Conservation (phyloP, 1,140 invertebrate genomes). For the Calephelis virginiensis region DNA sequence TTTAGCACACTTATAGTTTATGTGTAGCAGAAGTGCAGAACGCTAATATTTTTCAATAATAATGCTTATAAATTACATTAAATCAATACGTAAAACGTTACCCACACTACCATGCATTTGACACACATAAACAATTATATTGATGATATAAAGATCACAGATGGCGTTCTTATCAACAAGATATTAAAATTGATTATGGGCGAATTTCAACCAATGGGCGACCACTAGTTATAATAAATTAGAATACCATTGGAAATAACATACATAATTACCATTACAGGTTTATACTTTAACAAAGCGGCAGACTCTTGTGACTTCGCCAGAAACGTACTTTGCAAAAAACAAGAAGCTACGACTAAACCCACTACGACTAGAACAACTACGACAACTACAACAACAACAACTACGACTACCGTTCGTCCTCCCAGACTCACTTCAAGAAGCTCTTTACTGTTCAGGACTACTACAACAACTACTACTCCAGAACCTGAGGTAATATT, state of each 20-base stretch:
- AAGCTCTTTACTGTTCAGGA: slow-evolving; percentile 62
- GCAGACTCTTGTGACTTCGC: slow-evolving; percentile 96
- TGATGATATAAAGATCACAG: no score
- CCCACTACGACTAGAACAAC: slow-evolving; percentile 73
- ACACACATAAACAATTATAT: no score
- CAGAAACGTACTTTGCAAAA: slow-evolving; percentile 89
- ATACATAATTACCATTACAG: slow-evolving; percentile 57
- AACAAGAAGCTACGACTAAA: slow-evolving; percentile 74
- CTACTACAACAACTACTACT: slow-evolving; percentile 72
- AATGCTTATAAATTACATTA: no score
- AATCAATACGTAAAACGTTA: no score
- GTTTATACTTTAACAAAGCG: slow-evolving; percentile 93
- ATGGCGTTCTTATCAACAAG: no score
- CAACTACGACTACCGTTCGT: slow-evolving; percentile 65
- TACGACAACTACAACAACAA: slow-evolving; percentile 62
- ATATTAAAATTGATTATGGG: no score
- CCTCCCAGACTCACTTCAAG: slow-evolving; percentile 64
- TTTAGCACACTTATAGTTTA: no score
- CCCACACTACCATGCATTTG: no score
- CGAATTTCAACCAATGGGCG: no score
- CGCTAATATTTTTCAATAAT: no score
- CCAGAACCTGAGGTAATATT: slow-evolving; percentile 57
- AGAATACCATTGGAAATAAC: neutral
- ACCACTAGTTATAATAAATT: neutral
- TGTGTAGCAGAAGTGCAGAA: no score